Conservation (phyloP, 2,797 vertebrate genomes). For the Saxicola maurus region DNA sequence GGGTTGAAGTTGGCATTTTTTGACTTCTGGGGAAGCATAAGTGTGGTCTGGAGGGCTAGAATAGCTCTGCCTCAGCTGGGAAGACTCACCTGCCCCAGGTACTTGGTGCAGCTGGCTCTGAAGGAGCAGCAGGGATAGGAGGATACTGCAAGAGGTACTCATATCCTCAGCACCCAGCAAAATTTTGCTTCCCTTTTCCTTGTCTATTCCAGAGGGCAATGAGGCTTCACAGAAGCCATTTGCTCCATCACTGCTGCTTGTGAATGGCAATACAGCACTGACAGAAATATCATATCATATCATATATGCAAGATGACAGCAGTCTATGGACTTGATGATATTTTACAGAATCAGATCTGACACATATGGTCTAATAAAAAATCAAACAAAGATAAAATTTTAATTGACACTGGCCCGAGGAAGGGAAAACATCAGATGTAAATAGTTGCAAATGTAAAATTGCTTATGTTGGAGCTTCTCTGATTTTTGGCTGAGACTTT, state of each 20-base stretch:
- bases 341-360: background rate
- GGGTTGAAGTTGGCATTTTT: background rate
- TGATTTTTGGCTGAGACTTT: background rate
- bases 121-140: background rate
- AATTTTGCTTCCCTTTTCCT: background rate
- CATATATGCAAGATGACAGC: background rate
- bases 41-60: background rate
- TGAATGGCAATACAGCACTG: background rate
- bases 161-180: background rate
- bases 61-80: background rate
- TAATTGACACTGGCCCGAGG: background rate
- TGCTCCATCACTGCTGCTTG: background rate
- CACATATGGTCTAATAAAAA: background rate
- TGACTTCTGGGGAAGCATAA: background rate
- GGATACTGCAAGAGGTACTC: background rate
- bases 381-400: background rate
- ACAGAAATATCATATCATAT: background rate
- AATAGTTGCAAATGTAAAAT: background rate
- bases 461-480: background rate
- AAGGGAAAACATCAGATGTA: background rate
- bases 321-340: background rate
- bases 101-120: accelerated
- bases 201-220: background rate
- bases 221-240: background rate
- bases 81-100: background rate